Conservation (phyloP, 2,888 invertebrate species). For the Machimus atricapillus region DNA sequence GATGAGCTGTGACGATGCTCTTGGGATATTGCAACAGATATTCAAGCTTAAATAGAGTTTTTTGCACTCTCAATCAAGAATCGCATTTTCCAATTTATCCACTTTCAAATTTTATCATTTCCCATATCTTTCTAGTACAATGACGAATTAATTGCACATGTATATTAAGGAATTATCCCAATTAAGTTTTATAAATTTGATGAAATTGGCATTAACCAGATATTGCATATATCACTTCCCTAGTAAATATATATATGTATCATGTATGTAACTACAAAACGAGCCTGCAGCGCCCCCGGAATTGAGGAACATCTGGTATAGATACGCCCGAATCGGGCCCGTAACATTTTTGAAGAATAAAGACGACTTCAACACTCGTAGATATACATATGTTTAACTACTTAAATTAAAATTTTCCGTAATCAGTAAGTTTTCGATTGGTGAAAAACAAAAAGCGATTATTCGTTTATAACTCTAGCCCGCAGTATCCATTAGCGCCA, state of each 20-base stretch:
- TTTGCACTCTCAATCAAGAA: neutral
- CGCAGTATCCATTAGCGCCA: neutral
- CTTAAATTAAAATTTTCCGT: neutral
- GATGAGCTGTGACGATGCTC: neutral
- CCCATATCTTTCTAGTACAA: neutral
- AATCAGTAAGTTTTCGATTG: neutral
- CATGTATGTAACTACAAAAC: too few species aligned
- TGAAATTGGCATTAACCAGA: too few species aligned
- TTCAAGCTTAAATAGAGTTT: neutral
- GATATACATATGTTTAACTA: too few species aligned
- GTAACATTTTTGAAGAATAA: too few species aligned
- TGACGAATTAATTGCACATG: neutral
- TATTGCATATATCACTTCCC: too few species aligned
- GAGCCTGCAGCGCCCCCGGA: too few species aligned
- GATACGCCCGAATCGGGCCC: too few species aligned
- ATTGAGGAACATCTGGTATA: too few species aligned
- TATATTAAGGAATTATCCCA: neutral
- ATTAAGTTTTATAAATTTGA: neutral
- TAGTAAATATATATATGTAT: too few species aligned
- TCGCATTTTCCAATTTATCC: neutral
- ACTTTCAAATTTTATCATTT: neutral
- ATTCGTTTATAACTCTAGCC: neutral
- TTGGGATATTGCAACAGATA: neutral
- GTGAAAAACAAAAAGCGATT: neutral
- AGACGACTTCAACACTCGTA: too few species aligned